phyloP scores from a whole-genome alignment of 2,888 invertebrate genomes.

The Pristionchus japonicus region DNA sequence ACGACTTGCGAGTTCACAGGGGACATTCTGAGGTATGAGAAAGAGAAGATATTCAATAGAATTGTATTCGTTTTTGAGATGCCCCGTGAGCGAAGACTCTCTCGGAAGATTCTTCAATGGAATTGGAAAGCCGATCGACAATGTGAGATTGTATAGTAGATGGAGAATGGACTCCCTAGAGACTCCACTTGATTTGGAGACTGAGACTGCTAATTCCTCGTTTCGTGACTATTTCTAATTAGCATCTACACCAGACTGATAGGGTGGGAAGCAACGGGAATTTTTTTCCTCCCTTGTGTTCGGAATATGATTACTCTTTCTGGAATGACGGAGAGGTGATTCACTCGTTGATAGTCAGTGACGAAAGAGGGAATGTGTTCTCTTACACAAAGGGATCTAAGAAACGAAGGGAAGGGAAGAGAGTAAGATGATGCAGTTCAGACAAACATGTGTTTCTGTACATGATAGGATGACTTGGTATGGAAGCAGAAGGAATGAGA shows the following conservation, averaged over 20 bases:
- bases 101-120: conserved; percentile 98
- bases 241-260: background rate
- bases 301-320: background rate
- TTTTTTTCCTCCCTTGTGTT: background rate
- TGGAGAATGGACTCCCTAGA: background rate
- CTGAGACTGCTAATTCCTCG: background rate
- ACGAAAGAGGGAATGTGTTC: background rate
- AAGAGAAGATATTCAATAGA: background rate
- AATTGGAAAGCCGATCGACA: conserved; percentile 97
- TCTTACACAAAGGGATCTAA: background rate
- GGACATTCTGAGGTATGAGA: conserved; percentile 85
- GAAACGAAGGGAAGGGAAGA: background rate
- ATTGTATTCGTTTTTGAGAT: conserved; percentile 78
- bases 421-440: background rate
- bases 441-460: background rate
- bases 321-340: background rate
- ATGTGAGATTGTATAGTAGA: conserved; percentile 44
- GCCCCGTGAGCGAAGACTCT: conserved; percentile 99
- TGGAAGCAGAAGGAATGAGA: background rate
- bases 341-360: background rate
- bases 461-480: background rate
- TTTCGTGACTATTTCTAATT: conserved; percentile 36
- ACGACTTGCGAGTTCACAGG: conserved; percentile 99
- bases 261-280: background rate
- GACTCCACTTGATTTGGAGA: background rate